Evolutionary conservation across 2,888 invertebrate species (phyloP).

Genomic region (Chymomyza caudatula): DNA sequence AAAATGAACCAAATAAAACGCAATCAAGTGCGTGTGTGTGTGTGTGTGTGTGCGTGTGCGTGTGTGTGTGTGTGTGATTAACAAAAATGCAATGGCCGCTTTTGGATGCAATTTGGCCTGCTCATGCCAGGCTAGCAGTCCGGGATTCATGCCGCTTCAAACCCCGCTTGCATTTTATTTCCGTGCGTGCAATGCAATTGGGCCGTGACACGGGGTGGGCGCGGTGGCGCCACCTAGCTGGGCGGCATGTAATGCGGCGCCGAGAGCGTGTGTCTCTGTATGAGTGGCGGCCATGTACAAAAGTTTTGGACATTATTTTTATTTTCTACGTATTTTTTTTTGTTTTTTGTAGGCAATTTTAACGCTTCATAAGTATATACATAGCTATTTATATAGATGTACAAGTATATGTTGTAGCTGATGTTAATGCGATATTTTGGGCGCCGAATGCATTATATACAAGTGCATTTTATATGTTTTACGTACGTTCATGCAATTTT

Average conservation of each 20-base stretch:
- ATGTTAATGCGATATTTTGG: slow-evolving; percentile 44
- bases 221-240: background rate
- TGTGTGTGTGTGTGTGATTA: slow-evolving; percentile 44
- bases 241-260: background rate
- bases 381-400: slow-evolving; percentile 21
- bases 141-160: background rate
- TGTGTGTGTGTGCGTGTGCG: background rate
- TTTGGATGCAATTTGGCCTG: slow-evolving; percentile 12
- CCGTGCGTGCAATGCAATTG: slow-evolving; percentile 65
- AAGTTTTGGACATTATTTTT: slow-evolving; percentile 44
- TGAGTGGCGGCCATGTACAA: slow-evolving; percentile 8
- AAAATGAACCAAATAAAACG: slow-evolving; percentile 51
- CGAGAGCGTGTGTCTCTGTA: slow-evolving; percentile 2
- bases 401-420: slow-evolving; percentile 24
- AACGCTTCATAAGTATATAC: slow-evolving; percentile 22
- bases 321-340: slow-evolving; percentile 19
- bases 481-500: background rate
- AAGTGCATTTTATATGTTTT: slow-evolving; percentile 14
- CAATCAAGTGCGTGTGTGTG: background rate
- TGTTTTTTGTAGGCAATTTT: slow-evolving; percentile 26
- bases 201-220: slow-evolving; percentile 7
- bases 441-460: slow-evolving; percentile 4
- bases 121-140: slow-evolving; percentile 28
- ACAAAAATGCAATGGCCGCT: slow-evolving; percentile 68
- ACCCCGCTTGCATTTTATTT: slow-evolving; percentile 57